Base-by-base conservation (phyloP, 2,888 invertebrate species). In the Mythimna impura region DNA sequence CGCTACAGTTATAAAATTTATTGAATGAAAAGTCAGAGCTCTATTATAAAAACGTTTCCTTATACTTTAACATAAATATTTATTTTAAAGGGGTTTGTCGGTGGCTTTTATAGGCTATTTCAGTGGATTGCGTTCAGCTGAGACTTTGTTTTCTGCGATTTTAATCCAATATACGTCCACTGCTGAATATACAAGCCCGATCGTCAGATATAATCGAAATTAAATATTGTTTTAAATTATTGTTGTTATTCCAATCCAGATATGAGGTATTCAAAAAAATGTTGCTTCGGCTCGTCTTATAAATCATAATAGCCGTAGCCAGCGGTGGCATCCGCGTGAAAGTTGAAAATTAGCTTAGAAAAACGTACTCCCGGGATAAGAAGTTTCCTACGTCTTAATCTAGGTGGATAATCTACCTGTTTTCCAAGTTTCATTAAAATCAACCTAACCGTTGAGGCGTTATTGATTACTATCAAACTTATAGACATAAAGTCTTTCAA, bases 51-150 rank as follows among this genome's bases (percentile, higher is more conserved):
- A 86, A 82, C 82, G 82, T 84, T 88, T 85, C 71, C 76, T 80
- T 86, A 81, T 87, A 57, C 50, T 62, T 52, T 22, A 84, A 87
- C 82, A 87, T 86, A 86, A 89, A 89, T 89, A 86, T 89, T 89
- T 87, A 80, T 82, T 80, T 81, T 71, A 83, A 86, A 78, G 83
- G 83, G 84, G 86, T 87, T 87, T 84, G 85, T 84, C 78, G 82
- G 84, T 83, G 83, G 78, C 79, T 88, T 88, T 89, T 87, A 90
- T 86, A 83, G 87, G 79, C 78, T 76, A 87, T 89, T 85, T 83
- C 75, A 82, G 75, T 70, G 80, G 82, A 87, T 88, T 86, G 86
- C 78, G 78, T 86, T 86, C 73, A 73, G 81, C 73, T 73, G 82
- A 66, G 36, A 80, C 12, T 73, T 60, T 47, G 52, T 64, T 54